Percentiles rank a stretch among this genome's conserved stretches.
Evolutionary conservation across 2,113 vertebrate genomes (phyloP).

Genomic region (Speoplatyrhinus poulsoni): DNA sequence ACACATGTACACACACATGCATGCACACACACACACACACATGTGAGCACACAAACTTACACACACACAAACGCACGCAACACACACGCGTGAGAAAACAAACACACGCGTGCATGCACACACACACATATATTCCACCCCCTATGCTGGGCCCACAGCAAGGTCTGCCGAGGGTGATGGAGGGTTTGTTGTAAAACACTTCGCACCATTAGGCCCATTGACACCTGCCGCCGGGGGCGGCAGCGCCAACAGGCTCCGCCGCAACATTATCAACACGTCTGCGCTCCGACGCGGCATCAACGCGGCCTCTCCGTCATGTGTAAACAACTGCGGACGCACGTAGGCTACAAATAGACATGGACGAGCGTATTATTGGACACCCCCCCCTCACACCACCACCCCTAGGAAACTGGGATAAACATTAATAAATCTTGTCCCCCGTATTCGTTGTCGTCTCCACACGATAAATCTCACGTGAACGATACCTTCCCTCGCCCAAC

Average conservation of each 20-base stretch:
- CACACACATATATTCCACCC: background rate
- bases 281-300: constrained; percentile 28
- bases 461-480: too few species aligned
- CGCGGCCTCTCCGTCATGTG: background rate
- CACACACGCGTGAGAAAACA: background rate
- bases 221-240: constrained; percentile 41
- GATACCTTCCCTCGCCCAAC: too few species aligned
- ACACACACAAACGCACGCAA: background rate
- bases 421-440: too few species aligned
- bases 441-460: too few species aligned
- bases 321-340: background rate
- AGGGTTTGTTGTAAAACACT: constrained; percentile 32
- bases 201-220: constrained; percentile 48
- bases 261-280: constrained; percentile 39
- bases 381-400: too few species aligned
- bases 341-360: too few species aligned
- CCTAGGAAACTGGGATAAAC: too few species aligned
- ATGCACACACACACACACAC: constrained; percentile 6
- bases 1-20: background rate
- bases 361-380: background rate
- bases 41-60: background rate
- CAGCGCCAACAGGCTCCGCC: constrained; percentile 30
- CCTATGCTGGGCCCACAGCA: background rate
- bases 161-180: constrained; percentile 19
- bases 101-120: background rate